A percentile compares a stretch with the other conserved stretches of the same genome.
phyloP scores from a whole-genome alignment of 2,797 vertebrate species.

The Artibeus lituratus region DNA sequence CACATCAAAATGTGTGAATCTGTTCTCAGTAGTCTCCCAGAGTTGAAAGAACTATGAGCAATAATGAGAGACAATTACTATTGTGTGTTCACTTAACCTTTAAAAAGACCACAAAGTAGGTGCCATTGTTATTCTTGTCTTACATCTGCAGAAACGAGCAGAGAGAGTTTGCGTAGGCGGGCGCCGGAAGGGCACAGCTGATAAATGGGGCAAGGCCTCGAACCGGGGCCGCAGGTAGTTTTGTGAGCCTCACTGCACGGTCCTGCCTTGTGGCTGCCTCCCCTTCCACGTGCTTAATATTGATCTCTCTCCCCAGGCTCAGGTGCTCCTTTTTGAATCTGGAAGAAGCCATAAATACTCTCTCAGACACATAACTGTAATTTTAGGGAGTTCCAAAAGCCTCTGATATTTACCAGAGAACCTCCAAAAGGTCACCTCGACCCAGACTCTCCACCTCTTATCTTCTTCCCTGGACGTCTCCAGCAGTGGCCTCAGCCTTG shows the following conservation, averaged over 20 bases:
- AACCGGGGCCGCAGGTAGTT: background rate
- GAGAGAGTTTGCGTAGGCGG: background rate
- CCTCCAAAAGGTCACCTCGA: background rate
- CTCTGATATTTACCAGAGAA: background rate
- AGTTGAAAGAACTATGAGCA: background rate
- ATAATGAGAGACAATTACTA: background rate
- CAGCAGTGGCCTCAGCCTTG: background rate
- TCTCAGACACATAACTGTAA: background rate
- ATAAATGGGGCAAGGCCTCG: background rate
- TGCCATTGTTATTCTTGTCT: background rate
- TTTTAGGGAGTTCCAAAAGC: background rate
- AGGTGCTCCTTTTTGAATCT: background rate
- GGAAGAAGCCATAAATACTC: background rate
- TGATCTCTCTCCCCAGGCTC: background rate
- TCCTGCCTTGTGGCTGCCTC: background rate
- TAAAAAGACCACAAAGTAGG: background rate
- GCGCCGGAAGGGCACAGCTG: background rate
- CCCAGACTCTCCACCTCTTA: background rate
- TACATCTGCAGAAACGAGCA: background rate
- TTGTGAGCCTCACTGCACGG: background rate
- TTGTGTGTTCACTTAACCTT: background rate
- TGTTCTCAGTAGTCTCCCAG: background rate
- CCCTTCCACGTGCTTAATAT: background rate
- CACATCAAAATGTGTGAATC: background rate
- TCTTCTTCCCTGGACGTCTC: background rate